A percentile compares a stretch with the other conserved stretches of the same genome.
phyloP scores from a whole-genome alignment of 2,888 invertebrate genomes.

The Cabera pusaria region DNA sequence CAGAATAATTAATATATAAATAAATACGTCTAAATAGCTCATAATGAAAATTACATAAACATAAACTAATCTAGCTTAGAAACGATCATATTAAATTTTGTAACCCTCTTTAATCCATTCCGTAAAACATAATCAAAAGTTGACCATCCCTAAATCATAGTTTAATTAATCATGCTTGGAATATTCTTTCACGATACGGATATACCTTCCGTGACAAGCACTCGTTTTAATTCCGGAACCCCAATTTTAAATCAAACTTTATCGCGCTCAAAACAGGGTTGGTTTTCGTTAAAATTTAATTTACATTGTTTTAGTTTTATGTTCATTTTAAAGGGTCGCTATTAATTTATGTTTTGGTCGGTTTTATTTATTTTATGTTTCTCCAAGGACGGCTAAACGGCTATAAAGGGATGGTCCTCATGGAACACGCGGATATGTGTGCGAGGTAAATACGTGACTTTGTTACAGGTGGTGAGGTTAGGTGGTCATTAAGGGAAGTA shows the following conservation, averaged over 20 bases:
- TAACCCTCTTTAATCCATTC: neutral
- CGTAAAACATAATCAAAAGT: conserved; percentile 7
- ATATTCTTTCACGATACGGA: conserved; percentile 25
- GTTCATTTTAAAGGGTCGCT: conserved; percentile 27
- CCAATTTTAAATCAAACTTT: conserved; percentile 7
- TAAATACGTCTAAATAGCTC: too few relatives aligned
- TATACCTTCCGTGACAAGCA: conserved; percentile 24
- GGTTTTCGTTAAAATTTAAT: conserved; percentile 19
- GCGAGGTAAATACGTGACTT: conserved; percentile 14
- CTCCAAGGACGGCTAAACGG: conserved; percentile 26
- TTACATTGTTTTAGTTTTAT: conserved; percentile 30
- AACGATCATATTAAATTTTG: too few relatives aligned
- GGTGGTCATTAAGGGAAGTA: too few relatives aligned
- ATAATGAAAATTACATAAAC: too few relatives aligned
- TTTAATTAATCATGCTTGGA: conserved; percentile 27
- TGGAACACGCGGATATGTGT: too few relatives aligned
- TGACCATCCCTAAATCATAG: conserved; percentile 28
- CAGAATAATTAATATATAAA: too few relatives aligned
- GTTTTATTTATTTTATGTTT: conserved; percentile 30
- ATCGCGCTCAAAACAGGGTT: neutral
- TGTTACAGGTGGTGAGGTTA: too few relatives aligned
- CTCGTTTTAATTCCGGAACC: conserved; percentile 18
- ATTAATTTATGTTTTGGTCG: conserved; percentile 32
- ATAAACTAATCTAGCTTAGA: too few relatives aligned
- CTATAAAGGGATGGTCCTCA: conserved; percentile 29